A percentile compares a stretch with the other conserved stretches of the same genome.
Evolutionary conservation across 2,797 vertebrate genomes (phyloP).

Genomic region (Mus caroli): DNA sequence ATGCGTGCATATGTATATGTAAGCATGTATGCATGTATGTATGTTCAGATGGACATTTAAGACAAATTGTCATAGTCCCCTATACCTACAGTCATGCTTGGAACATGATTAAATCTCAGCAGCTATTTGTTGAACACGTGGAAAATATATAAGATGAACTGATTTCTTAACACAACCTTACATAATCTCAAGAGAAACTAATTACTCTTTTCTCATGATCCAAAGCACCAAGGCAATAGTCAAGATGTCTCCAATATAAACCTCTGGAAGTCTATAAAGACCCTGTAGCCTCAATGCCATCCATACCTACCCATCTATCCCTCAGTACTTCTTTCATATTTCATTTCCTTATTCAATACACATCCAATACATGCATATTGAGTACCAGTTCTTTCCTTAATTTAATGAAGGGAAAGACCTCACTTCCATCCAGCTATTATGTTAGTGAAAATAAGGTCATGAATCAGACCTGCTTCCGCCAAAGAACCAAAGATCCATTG

Average conservation of each 20-base stretch:
- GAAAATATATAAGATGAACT: neutral
- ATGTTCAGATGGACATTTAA: neutral
- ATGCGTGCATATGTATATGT: neutral
- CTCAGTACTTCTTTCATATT: constrained; percentile 27
- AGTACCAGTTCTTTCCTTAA: neutral
- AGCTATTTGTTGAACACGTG: constrained; percentile 2
- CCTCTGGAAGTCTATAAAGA: constrained; percentile 48
- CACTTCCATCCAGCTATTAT: constrained; percentile 8
- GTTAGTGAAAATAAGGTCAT: constrained; percentile 40
- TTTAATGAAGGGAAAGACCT: constrained; percentile 48
- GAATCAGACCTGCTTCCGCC: constrained; percentile 49
- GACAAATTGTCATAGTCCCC: neutral
- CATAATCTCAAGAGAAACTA: constrained; percentile 19
- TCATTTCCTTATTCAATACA: constrained; percentile 56
- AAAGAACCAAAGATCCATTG: constrained; percentile 13
- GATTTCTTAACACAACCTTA: constrained; percentile 37
- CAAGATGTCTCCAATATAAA: neutral
- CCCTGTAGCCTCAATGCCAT: neutral
- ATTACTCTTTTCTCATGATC: neutral
- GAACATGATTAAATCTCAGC: neutral
- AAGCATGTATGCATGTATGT: accelerated
- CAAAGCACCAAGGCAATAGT: neutral
- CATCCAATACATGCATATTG: neutral
- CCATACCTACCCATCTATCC: neutral
- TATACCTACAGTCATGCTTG: neutral